Conservation (phyloP, 2,113 vertebrate species). For the Puntigrus tetrazona region DNA sequence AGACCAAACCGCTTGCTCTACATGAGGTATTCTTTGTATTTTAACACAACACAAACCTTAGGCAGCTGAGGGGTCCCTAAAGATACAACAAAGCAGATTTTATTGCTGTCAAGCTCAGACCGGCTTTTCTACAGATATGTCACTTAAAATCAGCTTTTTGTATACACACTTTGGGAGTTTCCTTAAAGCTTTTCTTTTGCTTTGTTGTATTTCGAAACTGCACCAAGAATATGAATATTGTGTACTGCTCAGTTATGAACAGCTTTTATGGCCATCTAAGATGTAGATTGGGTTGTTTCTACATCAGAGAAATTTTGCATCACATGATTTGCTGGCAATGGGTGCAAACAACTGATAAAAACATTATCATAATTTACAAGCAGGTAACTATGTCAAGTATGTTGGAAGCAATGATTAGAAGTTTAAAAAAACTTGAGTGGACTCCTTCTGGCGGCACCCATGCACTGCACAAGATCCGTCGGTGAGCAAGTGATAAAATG, state of each 20-base stretch:
- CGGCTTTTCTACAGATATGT: background rate
- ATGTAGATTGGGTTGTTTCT: background rate
- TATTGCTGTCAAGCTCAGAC: constrained; percentile 22
- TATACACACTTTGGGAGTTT: background rate
- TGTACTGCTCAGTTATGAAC: background rate
- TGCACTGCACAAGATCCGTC: too few relatives aligned
- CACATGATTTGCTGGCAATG: background rate
- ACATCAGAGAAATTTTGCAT: background rate
- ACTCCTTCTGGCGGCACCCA: too few relatives aligned
- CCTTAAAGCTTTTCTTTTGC: background rate
- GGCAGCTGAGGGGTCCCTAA: constrained; percentile 24
- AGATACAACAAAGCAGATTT: background rate
- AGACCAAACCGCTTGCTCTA: background rate
- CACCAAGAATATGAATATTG: background rate
- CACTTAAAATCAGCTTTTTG: constrained; percentile 1
- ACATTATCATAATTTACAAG: too few relatives aligned
- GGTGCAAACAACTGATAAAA: background rate
- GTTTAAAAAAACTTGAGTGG: too few relatives aligned
- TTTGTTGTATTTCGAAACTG: background rate
- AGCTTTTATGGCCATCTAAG: background rate
- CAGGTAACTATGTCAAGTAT: too few relatives aligned
- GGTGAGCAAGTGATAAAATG: too few relatives aligned
- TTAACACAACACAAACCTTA: constrained; percentile 23
- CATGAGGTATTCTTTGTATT: constrained; percentile 35
- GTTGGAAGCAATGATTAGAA: background rate